These are phyloP conservation scores for Hirtodrosophila histrioides DNA, from an alignment of 2,888 invertebrate genomes.

Conservation along the genomic window DNA sequence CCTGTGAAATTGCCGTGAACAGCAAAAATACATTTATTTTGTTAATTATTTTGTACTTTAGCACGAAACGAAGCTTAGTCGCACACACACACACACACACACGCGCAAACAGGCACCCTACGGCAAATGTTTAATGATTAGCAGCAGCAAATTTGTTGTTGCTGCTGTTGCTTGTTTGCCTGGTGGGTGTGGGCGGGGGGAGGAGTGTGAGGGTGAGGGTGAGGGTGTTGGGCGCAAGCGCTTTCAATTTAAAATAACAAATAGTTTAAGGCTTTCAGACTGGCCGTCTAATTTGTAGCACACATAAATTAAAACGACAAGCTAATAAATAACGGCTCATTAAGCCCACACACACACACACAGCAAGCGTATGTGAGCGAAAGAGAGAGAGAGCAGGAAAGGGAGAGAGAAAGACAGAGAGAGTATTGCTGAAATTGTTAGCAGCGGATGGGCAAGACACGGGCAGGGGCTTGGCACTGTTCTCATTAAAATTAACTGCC, in stretches of 20 bases:
- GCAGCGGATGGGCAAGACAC: slow-evolving; percentile 2
- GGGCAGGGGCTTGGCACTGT: neutral
- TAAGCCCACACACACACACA: slow-evolving; percentile 52
- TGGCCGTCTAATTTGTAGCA: slow-evolving; percentile 72
- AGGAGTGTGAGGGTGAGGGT: neutral
- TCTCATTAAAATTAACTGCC: slow-evolving; percentile 54
- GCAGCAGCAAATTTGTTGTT: slow-evolving; percentile 44
- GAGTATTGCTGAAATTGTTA: slow-evolving; percentile 3
- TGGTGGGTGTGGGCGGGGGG: neutral
- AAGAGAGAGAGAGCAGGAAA: neutral
- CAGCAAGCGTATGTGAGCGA: neutral
- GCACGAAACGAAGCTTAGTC: slow-evolving; percentile 11
- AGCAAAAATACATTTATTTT: too few relatives aligned
- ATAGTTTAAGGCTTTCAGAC: slow-evolving; percentile 60
- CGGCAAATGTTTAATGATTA: slow-evolving; percentile 56
- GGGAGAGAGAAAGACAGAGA: neutral
- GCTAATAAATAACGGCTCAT: slow-evolving; percentile 78
- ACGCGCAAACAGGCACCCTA: neutral
- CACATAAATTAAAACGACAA: slow-evolving; percentile 72
- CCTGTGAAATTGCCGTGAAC: too few relatives aligned
- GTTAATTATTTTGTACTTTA: slow-evolving; percentile 32
- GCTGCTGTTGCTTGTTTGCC: slow-evolving; percentile 6
- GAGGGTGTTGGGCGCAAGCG: slow-evolving; percentile 2
- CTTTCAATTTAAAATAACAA: slow-evolving; percentile 67
- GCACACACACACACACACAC: neutral